phyloP scores from a whole-genome alignment of 2,888 invertebrate genomes.

The Spisula solida region DNA sequence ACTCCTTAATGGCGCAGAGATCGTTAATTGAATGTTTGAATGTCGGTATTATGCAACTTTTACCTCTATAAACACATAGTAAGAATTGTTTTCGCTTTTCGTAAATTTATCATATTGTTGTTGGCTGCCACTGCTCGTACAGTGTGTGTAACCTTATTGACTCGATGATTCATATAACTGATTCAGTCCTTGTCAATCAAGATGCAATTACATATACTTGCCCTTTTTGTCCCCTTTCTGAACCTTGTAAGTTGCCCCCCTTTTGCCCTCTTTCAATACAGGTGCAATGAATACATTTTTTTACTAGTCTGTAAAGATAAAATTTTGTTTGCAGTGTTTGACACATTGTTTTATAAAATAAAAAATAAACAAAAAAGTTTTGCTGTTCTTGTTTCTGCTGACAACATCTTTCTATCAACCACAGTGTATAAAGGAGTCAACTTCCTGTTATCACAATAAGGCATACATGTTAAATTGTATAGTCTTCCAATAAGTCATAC shows the following conservation, averaged over 20 bases:
- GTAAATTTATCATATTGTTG: conserved; percentile 13
- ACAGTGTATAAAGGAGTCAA: too few species aligned
- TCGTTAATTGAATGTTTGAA: not conserved
- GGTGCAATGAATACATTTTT: conserved; percentile 47
- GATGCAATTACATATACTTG: not conserved
- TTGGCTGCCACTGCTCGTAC: not conserved
- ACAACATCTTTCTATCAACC: too few species aligned
- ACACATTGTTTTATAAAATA: conserved; percentile 57
- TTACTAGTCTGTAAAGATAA: conserved; percentile 40
- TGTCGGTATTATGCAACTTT: conserved; percentile 20
- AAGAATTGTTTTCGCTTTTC: conserved; percentile 21
- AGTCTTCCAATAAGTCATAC: too few species aligned
- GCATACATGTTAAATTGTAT: too few species aligned
- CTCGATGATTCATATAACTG: not conserved
- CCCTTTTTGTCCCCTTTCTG: conserved; percentile 19
- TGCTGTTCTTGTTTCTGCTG: not conserved
- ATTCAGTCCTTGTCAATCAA: conserved; percentile 12
- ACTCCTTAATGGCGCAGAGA: not conserved
- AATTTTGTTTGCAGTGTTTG: conserved; percentile 63
- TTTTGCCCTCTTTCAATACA: conserved; percentile 11
- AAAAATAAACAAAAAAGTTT: conserved; percentile 42
- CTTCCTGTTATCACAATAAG: too few species aligned
- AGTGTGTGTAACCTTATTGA: not conserved
- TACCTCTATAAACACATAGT: conserved; percentile 26
- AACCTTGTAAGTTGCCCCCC: not conserved